A percentile compares a stretch with the other conserved stretches of the same genome.
Evolutionary conservation across 2,888 invertebrate species (phyloP).

Genomic region (Chrysina gloriosa): DNA sequence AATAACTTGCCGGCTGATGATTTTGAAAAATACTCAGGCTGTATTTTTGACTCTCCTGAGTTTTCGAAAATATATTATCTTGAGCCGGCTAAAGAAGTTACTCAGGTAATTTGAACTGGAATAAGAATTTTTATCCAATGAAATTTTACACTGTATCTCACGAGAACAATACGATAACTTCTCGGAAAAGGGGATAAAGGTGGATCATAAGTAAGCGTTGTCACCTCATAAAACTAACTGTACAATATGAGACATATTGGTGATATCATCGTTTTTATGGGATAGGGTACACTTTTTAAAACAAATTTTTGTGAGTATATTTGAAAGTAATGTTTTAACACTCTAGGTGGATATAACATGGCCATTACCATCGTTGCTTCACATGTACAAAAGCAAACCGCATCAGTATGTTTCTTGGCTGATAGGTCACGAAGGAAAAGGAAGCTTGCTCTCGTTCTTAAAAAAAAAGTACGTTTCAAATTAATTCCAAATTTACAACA

Average conservation of each 20-base stretch:
- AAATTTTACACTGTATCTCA: too few species aligned
- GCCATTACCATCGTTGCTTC: conserved; percentile 71
- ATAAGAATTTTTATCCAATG: background rate
- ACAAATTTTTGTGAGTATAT: too few species aligned
- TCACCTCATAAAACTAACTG: too few species aligned
- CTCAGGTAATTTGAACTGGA: conserved; percentile 67
- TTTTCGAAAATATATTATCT: conserved; percentile 80
- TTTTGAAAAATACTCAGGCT: conserved; percentile 68
- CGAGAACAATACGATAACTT: too few species aligned
- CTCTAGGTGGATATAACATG: conserved; percentile 71
- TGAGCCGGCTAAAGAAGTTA: conserved; percentile 79
- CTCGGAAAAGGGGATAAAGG: too few species aligned
- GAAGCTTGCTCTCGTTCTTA: conserved; percentile 83
- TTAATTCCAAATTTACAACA: background rate
- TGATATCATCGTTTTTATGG: too few species aligned
- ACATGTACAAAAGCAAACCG: conserved; percentile 81
- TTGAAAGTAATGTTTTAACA: background rate
- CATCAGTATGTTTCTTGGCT: conserved; percentile 81
- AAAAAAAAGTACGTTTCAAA: conserved; percentile 72
- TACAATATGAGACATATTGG: too few species aligned
- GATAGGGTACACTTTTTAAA: too few species aligned
- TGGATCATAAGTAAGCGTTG: too few species aligned
- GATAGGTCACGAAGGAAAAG: conserved; percentile 89
- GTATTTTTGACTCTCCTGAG: conserved; percentile 71
- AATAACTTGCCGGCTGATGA: conserved; percentile 75